Base-by-base conservation (phyloP, 2,888 invertebrate genomes). In the Masnerella sp. region DNA sequence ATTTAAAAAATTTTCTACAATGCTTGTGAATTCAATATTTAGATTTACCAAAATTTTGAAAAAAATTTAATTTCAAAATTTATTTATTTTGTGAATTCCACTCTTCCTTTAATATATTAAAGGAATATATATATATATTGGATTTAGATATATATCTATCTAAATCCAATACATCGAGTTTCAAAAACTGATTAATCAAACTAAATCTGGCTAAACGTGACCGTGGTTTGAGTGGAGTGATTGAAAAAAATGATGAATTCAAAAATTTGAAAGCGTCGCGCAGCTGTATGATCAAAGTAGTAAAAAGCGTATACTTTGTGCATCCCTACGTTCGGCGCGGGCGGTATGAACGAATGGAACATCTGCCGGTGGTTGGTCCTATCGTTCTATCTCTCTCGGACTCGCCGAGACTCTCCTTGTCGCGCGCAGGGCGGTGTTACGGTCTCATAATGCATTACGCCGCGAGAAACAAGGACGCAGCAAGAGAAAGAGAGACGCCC, bases 331-430 rank as follows among this genome's bases (percentile, higher is more conserved):
- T 30, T 45, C 70, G 75, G 81, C 76, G 81, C 81, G 84, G 79
- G 79, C 80, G 81, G 80, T 77, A 79, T 81, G 54, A 77, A 81
- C 83, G 83, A 83, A 84, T 80, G 84, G 80, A 87, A 87, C 87
- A 87, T 87, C 87, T 87, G 87, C 85, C 85, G 79, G 80, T 82
- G 82, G 81, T 79, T 78, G 81, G 71, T 76, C 25, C 75, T 56
- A 34, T 52, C 71, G 5, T 18, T 42, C 45, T 22, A 20, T 72
- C 72, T 61, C 17, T 1, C 22, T 64, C 64, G 40, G 18, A 32
- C 28, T 45, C 7, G 4, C 1, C 11, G n/a, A n/a, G 14, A 15
- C 28, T 14, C 14, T 58, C 64, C 40, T 25, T 14, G 40, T 65
- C 34, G 45, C 65, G 11, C 64, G n/a, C 3, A 4, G n/a, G 25